These are phyloP conservation scores for Brachypalpus laphriformis DNA, from an alignment of 2,888 invertebrate species.

Conservation along the genomic window DNA sequence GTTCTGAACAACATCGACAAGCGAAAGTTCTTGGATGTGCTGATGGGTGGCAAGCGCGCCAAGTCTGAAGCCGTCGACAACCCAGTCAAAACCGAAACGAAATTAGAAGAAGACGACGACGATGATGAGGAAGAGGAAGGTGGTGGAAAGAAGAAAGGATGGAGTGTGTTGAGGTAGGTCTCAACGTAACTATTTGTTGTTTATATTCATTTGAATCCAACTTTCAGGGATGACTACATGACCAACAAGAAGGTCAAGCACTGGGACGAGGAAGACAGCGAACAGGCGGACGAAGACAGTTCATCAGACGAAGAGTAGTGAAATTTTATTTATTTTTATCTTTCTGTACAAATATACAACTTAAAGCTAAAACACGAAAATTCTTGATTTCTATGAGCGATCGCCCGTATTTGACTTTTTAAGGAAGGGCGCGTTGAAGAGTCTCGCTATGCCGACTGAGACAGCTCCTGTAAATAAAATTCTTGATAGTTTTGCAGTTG, in stretches of 20 bases:
- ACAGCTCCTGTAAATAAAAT: conserved; percentile 42
- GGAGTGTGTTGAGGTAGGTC: conserved; percentile 85
- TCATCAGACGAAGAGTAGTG: conserved; percentile 31
- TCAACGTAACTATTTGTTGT: not conserved
- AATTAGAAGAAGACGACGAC: conserved; percentile 83
- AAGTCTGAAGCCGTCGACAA: conserved; percentile 84
- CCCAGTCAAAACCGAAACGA: conserved; percentile 83
- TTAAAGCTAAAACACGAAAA: not conserved
- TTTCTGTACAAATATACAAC: conserved; percentile 23
- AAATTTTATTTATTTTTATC: not conserved
- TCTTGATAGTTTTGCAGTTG: not conserved
- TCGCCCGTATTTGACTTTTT: not conserved
- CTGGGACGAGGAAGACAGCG: conserved; percentile 90
- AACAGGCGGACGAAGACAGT: conserved; percentile 65
- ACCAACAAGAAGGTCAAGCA: conserved; percentile 94
- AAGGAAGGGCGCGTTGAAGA: conserved; percentile 45
- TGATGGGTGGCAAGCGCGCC: conserved; percentile 87
- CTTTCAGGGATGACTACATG: conserved; percentile 91
- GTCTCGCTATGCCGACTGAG: conserved; percentile 45
- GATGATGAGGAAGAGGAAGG: conserved; percentile 80
- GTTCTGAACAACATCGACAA: conserved; percentile 89
- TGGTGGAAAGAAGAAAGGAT: conserved; percentile 83
- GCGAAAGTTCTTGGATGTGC: conserved; percentile 89
- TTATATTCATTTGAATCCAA: not conserved
- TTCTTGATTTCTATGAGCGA: not conserved